Conservation (phyloP, 2,888 invertebrate species). For the Protodeltote pygarga region DNA sequence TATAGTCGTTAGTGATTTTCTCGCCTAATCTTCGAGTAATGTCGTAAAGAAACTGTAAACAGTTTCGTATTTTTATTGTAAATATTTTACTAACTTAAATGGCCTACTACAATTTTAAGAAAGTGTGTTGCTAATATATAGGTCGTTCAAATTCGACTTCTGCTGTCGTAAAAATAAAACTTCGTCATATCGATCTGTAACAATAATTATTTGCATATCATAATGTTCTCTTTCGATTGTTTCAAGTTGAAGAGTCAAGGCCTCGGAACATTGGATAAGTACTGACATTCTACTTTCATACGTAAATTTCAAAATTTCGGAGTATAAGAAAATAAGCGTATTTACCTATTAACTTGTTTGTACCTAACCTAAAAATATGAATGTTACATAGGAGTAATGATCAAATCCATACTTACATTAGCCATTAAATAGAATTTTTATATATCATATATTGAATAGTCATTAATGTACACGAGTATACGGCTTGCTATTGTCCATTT, state of each 20-base stretch:
- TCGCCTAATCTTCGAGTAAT: conserved; percentile 82
- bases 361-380: conserved; percentile 70
- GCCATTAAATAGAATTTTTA: conserved; percentile 56
- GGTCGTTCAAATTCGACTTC: conserved; percentile 76
- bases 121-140: conserved; percentile 79
- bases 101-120: conserved; percentile 80
- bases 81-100: conserved; percentile 82
- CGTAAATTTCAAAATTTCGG: conserved; percentile 56
- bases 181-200: conserved; percentile 62
- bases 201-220: conserved; percentile 63
- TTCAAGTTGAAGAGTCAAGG: conserved; percentile 23
- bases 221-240: conserved; percentile 32
- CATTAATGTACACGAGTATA: conserved; percentile 48
- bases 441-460: conserved; percentile 63
- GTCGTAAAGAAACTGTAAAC: conserved; percentile 79
- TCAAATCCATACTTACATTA: conserved; percentile 49
- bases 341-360: conserved; percentile 66
- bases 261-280: conserved; percentile 38
- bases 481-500: conserved; percentile 75
- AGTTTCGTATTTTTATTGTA: conserved; percentile 82
- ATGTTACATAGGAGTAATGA: conserved; percentile 64
- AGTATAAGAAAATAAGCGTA: conserved; percentile 47
- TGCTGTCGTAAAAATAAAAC: conserved; percentile 54
- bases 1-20: conserved; percentile 81
- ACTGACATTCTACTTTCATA: conserved; percentile 54